Conservation (phyloP, 2,797 vertebrate species). For the Gadopsis marmoratus region DNA sequence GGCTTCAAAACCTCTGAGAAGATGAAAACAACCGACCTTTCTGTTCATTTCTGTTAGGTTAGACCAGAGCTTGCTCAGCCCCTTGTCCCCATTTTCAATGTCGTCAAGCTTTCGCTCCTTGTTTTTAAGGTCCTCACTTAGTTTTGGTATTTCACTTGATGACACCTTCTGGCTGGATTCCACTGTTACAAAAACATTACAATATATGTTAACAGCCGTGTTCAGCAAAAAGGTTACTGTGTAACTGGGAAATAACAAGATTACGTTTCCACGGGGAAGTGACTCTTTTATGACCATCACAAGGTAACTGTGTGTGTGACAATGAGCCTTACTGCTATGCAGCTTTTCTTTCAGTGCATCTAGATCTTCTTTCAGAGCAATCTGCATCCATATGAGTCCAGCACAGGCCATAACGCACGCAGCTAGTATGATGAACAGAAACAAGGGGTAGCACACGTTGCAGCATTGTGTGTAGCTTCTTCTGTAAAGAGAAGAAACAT, state of each 20-base stretch:
- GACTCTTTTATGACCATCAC: conserved; percentile 25
- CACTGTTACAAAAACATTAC: conserved; percentile 84
- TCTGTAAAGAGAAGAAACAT: conserved; percentile 74
- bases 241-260: neutral
- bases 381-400: conserved; percentile 99
- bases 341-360: conserved; percentile 95
- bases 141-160: conserved; percentile 92
- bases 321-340: conserved; percentile 89
- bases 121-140: conserved; percentile 94
- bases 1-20: neutral
- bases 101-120: conserved; percentile 91
- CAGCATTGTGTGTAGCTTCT: conserved; percentile 93
- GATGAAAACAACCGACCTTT: conserved; percentile 85
- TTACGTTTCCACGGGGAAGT: conserved; percentile 2
- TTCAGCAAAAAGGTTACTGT: neutral
- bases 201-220: conserved; percentile 33
- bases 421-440: conserved; percentile 93
- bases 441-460: conserved; percentile 94
- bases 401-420: conserved; percentile 95
- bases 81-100: conserved; percentile 91
- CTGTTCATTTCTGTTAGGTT: conserved; percentile 96
- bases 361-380: conserved; percentile 95
- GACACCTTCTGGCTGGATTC: conserved; percentile 94
- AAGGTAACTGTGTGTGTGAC: neutral
- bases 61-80: conserved; percentile 92